Conservation (phyloP, 2,113 vertebrate genomes). For the Hydropotes inermis region DNA sequence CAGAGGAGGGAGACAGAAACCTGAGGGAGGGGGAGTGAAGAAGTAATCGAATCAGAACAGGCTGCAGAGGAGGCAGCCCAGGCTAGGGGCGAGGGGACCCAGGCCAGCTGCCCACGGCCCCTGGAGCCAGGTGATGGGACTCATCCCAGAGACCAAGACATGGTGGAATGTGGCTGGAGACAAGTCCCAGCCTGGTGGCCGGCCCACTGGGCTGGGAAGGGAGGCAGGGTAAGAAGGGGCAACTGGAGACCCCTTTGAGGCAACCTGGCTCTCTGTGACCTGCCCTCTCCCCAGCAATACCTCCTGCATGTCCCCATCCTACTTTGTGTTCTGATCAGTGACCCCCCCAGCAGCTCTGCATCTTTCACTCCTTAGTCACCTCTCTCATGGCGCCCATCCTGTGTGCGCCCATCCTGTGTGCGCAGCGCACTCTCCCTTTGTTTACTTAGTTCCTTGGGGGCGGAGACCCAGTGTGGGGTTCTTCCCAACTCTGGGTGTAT, state of each 20-base stretch:
- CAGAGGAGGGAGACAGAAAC: neutral
- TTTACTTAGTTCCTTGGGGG: neutral
- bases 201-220: neutral
- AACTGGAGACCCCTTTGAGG: neutral
- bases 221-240: neutral
- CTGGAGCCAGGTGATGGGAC: neutral
- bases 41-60: neutral
- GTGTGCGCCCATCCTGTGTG: no score
- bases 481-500: neutral
- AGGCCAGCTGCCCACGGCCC: neutral
- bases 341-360: neutral
- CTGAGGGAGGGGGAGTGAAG: neutral
- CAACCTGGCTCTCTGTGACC: neutral
- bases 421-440: neutral
- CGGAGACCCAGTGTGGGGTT: neutral
- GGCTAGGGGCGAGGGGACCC: neutral
- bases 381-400: neutral
- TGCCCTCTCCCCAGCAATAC: neutral
- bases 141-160: neutral
- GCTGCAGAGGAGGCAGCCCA: neutral
- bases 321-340: neutral
- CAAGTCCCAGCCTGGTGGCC: neutral
- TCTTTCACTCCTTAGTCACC: neutral
- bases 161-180: neutral
- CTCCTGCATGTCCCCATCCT: neutral